Base-by-base conservation (phyloP, 2,113 vertebrate genomes). In the Copsychus sechellarum region DNA sequence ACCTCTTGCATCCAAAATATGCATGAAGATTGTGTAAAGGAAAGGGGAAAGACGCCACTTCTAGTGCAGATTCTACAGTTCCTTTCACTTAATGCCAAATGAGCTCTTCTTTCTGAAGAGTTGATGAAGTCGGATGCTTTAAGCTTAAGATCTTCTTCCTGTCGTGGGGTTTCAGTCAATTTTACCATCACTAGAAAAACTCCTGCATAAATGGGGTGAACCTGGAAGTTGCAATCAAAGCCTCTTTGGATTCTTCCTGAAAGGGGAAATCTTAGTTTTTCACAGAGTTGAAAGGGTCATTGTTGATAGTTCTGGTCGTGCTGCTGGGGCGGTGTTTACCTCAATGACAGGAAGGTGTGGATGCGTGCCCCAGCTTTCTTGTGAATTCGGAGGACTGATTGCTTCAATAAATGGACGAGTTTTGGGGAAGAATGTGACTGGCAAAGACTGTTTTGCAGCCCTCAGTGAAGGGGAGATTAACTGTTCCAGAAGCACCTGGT, bases 1-100 rank as follows among this genome's bases (percentile, higher is more conserved):
- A 93, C 77, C 48, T 87, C 91, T 86, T 43, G 2, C 36, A 57
- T 91, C 73, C 73, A 79, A 92, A 95, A 84, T 91, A 91, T 71
- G 89, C 65, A 28, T 36, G 36, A 36, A 85, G 70, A 79, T 67
- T 67, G 48, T 81, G 48, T 72, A 79, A 71, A 86, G 56, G 54
- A 57, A 69, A 60, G 70, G 43, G 31, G 25, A 17, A 78, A 81
- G 42, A 6, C 23, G 29, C 31, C 2, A 0, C 54, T 92, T 69
- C 19, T 61, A 1, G 1, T 66, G 45, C 26, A 66, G 71, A 58
- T 60, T 60, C 57, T 57, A 43, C 25, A 20, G n/a, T 88, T 86
- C 43, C 48, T 96, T 84, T 95, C 13, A 57, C 84, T 81, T 50
- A 5, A 29, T 93, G 91, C 81, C 73, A 87, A 50, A 69, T 40